These are phyloP conservation scores for Coelopa frigida DNA, from an alignment of 1,140 invertebrate species.

Conservation along the genomic window DNA sequence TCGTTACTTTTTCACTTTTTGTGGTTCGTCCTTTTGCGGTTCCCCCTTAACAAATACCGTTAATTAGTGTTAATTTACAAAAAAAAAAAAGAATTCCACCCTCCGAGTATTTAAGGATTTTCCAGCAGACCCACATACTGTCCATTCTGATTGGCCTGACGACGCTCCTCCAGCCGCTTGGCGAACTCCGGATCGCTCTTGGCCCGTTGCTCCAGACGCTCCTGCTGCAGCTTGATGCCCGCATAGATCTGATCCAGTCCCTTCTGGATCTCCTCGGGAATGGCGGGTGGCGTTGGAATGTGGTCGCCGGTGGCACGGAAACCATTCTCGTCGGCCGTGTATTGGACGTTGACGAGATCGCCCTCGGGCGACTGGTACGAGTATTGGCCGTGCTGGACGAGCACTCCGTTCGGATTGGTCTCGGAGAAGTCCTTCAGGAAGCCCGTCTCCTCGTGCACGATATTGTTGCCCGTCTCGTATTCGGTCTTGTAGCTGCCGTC, in stretches of 20 bases:
- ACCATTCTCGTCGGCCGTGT: conserved; percentile 62
- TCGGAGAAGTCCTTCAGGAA: conserved; percentile 65
- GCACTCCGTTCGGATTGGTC: conserved; percentile 53
- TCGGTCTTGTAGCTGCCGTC: conserved; percentile 72
- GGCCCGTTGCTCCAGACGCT: conserved; percentile 47
- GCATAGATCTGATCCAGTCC: conserved; percentile 74
- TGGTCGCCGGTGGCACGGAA: conserved; percentile 75
- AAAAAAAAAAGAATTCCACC: background rate
- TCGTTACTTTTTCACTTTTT: background rate
- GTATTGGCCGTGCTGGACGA: conserved; percentile 75
- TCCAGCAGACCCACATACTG: conserved; percentile 47
- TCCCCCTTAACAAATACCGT: too few relatives aligned
- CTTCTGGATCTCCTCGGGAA: conserved; percentile 73
- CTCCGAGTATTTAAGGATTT: conserved; percentile 24
- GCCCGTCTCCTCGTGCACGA: conserved; percentile 71
- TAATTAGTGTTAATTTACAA: background rate
- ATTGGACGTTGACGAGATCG: conserved; percentile 42
- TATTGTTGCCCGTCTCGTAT: conserved; percentile 82
- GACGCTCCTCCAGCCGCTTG: conserved; percentile 48
- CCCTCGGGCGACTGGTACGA: conserved; percentile 73
- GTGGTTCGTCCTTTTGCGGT: background rate
- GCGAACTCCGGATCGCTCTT: conserved; percentile 52
- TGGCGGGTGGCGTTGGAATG: conserved; percentile 75
- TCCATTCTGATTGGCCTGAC: conserved; percentile 51
- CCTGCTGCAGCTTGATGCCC: conserved; percentile 65